Evolutionary conservation across 2,797 vertebrate genomes (phyloP), one percentile per base, ranked within the genome.

Genomic region (Malacoraja senta): DNA sequence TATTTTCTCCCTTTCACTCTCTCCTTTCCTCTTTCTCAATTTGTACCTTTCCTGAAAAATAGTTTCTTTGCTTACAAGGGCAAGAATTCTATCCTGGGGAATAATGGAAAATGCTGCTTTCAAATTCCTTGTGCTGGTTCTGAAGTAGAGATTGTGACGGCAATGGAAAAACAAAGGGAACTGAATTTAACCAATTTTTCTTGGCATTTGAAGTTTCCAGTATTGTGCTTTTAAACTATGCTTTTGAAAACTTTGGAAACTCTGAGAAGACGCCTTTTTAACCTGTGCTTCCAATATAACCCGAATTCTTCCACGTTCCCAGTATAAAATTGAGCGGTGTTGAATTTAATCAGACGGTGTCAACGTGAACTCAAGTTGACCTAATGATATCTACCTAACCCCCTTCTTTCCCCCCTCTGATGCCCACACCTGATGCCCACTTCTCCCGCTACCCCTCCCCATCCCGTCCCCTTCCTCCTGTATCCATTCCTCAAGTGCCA

Each of bases 111-210:
- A 65, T 88, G 61, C 21, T 15, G 7, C n/a, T 68, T 88, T 35
- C 35, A 35, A 88, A 19, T n/a, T 68, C 17, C 0, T 65, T 21
- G 29, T 35, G 61, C n/a, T 61, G 21, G 17, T 68, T 65, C 61
- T 68, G n/a, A 68, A 68, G 63, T 63, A 68, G 29, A 21, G 84
- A 88, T 68, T 68, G n/a, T 8, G 9, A n/a, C 35, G 9, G 19
- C 61, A 68, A 32, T 88, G 84, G 84, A 88, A 88, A 88, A 88
- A 68, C 15, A 35, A 88, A 86, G n/a, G 26, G 29, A 86, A 77
- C 29, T 77, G 74, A 78, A 68, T 35, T 35, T 35, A 88, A 35
- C n/a, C 63, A 68, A 88, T 68, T 88, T 88, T n/a, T 32, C 68
- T 88, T 88, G 84, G 84, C 61, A 68, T 68, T 65, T 88, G 19